Base-by-base conservation (phyloP, 2,888 invertebrate genomes). In the Pseudolycoriella hygida region DNA sequence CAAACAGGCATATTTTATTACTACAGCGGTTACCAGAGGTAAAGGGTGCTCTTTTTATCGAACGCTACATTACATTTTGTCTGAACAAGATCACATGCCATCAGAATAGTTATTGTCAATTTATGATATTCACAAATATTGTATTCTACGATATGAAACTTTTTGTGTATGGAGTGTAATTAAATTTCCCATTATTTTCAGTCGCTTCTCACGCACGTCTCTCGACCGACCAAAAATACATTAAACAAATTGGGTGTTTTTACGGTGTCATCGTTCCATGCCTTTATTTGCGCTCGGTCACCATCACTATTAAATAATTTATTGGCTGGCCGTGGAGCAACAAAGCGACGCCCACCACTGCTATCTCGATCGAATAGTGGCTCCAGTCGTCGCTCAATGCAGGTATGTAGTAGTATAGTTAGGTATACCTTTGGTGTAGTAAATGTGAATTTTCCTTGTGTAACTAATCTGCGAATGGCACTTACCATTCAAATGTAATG, bases 261-360 rank as follows among this genome's bases (percentile, higher is more conserved):
- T 74, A 94, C 93, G 45, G 94, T 96, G 54, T 94, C 93, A 47
- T 93, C 93, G 53, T 92, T 96, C 72, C 94, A 96, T 67, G 96
- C 94, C 53, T 90, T 93, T 66, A 93, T 96, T 56, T 93, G 93
- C 66, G 93, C 94, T 48, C 79, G 96, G 52, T 90, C 90, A 57
- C 94, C 94, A 34, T 90, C 89, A 46, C 70, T 90, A 56, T 75
- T 92, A 53, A 90, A 89, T 71, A 92, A 92, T 67, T 70, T 92
- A 59, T 72, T 92, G 57, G 88, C 89, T 37, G 89, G 88, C 44
- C 75, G 89, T 51, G 89, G 90, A 38, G 89, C 89, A 48, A 90
- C 90, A 49, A 89, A 90, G 63, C 75, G 90, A 43, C 72, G 90
- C 47, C 86, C 89, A 12, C 88, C 89, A n/a, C 76, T 87, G 66